phyloP scores from a whole-genome alignment of 2,797 vertebrate genomes.

The Nannoperca obscura region DNA sequence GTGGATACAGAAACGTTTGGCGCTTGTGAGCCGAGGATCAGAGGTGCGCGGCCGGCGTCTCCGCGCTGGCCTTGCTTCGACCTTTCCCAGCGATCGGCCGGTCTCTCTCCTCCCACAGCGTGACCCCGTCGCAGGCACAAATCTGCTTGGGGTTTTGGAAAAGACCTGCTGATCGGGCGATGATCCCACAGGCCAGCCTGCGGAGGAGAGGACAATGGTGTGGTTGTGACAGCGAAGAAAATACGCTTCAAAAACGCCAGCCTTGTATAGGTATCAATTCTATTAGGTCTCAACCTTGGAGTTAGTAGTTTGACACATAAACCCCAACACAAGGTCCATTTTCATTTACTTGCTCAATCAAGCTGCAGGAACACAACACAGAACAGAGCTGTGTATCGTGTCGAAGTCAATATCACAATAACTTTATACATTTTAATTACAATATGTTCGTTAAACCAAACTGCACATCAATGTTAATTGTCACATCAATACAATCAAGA shows the following conservation, averaged over 20 bases:
- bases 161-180: slow-evolving; percentile 91
- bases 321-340: not conserved
- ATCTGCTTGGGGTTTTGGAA: slow-evolving; percentile 94
- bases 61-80: slow-evolving; percentile 66
- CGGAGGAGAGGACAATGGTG: not conserved
- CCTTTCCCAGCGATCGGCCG: slow-evolving; percentile 82
- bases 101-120: slow-evolving; percentile 94
- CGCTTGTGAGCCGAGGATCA: slow-evolving; percentile 60
- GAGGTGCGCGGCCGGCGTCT: slow-evolving; percentile 82
- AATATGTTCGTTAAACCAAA: not conserved
- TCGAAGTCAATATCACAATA: not conserved
- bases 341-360: not conserved
- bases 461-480: not conserved
- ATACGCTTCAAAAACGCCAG: not conserved
- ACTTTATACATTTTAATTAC: not conserved
- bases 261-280: not conserved
- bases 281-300: not conserved
- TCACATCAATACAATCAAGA: too few species aligned
- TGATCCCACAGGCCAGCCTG: slow-evolving; percentile 94
- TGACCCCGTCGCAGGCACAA: slow-evolving; percentile 92
- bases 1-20: not conserved
- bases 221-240: not conserved
- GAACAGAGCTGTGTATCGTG: not conserved
- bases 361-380: not conserved
- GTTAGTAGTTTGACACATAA: not conserved